A percentile compares a stretch with the other conserved stretches of the same genome.
Conservation (phyloP, 1,140 invertebrate genomes). For the Medauroidea extradentata region DNA sequence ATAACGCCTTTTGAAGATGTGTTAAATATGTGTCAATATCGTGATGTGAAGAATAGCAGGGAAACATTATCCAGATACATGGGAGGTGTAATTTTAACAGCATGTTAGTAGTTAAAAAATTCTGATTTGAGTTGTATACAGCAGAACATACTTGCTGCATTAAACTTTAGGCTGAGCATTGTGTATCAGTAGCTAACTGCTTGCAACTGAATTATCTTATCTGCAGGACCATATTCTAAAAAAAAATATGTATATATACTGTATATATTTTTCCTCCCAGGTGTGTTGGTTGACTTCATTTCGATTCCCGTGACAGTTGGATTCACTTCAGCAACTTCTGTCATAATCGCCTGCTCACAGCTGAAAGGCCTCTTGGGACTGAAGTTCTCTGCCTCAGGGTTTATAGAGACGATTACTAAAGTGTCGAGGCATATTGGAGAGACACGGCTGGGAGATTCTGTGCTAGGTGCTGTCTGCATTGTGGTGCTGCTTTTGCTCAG, state of each 20-base stretch:
- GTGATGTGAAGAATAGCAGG: too few relatives aligned
- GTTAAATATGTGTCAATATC: too few relatives aligned
- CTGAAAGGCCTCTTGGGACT: conserved; percentile 78
- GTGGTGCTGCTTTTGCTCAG: conserved; percentile 61
- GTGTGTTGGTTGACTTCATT: conserved; percentile 92
- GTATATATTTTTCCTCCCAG: conserved; percentile 48
- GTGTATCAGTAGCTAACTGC: too few relatives aligned
- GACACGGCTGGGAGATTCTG: conserved; percentile 58
- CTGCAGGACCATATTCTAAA: too few relatives aligned
- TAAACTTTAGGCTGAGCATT: too few relatives aligned
- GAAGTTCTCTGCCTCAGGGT: conserved; percentile 64
- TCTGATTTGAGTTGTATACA: too few relatives aligned
- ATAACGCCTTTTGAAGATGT: too few relatives aligned
- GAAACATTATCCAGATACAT: too few relatives aligned
- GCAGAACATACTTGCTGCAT: too few relatives aligned
- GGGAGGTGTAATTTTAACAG: too few relatives aligned
- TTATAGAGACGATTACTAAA: conserved; percentile 63
- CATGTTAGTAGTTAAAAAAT: too few relatives aligned
- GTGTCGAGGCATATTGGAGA: conserved; percentile 58
- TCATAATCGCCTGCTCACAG: conserved; percentile 87
- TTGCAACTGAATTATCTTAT: too few relatives aligned
- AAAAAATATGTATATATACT: not conserved
- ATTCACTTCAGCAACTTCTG: conserved; percentile 88
- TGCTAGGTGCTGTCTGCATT: conserved; percentile 66
- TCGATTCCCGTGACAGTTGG: conserved; percentile 90